These are phyloP conservation scores for Sinopyrophorus schimmeli DNA, from an alignment of 2,888 invertebrate species.

Conservation along the genomic window DNA sequence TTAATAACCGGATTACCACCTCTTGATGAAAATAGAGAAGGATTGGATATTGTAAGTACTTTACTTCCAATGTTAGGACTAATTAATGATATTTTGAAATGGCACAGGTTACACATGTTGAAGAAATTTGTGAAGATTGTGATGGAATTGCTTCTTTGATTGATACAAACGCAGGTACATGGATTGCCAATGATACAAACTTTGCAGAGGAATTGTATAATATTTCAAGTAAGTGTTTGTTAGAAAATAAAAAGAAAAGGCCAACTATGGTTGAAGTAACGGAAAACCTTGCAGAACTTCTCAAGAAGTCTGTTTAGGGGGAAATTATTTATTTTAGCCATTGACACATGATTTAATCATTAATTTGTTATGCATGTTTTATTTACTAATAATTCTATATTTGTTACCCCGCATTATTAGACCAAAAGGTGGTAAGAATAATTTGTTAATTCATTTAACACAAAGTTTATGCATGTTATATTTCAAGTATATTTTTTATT, in stretches of 20 bases:
- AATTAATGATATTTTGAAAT: constrained; percentile 30
- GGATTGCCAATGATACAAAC: constrained; percentile 52
- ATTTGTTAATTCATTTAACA: too few species aligned
- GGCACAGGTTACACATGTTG: constrained; percentile 61
- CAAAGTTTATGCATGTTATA: too few species aligned
- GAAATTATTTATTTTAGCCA: too few species aligned
- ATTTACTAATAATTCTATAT: too few species aligned
- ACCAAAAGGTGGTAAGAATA: too few species aligned
- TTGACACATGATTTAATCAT: too few species aligned
- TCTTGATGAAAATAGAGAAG: constrained; percentile 61
- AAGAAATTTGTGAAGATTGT: constrained; percentile 57
- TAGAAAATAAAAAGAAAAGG: constrained; percentile 58
- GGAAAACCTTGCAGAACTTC: constrained; percentile 50
- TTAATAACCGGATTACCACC: constrained; percentile 71
- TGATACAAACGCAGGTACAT: constrained; percentile 61
- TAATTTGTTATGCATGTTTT: too few species aligned
- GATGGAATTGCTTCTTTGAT: constrained; percentile 56
- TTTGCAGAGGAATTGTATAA: constrained; percentile 59
- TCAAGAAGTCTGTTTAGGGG: constrained; percentile 37
- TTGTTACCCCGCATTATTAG: too few species aligned
- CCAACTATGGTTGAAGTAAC: constrained; percentile 63
- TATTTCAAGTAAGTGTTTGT: constrained; percentile 62
- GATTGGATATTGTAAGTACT: constrained; percentile 59
- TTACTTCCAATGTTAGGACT: constrained; percentile 9
- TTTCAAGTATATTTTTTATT: too few species aligned